Conservation (phyloP, 2,797 vertebrate genomes). For the Hapalemur alaotrensis region DNA sequence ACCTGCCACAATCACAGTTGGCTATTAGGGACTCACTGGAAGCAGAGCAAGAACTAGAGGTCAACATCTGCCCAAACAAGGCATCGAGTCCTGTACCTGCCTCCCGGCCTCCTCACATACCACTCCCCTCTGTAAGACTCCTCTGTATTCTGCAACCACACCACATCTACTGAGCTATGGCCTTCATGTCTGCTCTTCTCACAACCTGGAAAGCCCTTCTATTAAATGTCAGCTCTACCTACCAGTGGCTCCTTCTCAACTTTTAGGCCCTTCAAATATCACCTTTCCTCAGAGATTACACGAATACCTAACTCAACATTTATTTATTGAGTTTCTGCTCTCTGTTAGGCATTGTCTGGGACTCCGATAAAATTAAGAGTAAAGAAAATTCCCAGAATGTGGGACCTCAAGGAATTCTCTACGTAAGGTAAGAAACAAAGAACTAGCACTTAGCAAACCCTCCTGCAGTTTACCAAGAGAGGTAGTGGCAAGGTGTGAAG, state of each 20-base stretch:
- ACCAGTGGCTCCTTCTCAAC: neutral
- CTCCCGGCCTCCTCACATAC: neutral
- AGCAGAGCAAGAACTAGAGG: neutral
- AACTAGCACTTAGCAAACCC: neutral
- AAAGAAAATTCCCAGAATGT: neutral
- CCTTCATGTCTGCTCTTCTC: neutral
- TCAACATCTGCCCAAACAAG: neutral
- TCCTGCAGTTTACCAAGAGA: neutral
- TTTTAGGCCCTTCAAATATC: conserved; percentile 55
- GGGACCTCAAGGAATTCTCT: neutral
- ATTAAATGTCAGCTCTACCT: neutral
- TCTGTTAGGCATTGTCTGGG: conserved; percentile 38
- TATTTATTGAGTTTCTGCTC: neutral
- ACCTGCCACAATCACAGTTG: neutral
- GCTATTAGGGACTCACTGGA: neutral
- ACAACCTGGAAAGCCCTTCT: neutral
- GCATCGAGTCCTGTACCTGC: neutral
- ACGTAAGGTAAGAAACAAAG: neutral
- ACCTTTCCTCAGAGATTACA: conserved; percentile 40
- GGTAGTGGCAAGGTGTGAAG: neutral
- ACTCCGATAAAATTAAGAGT: too few species aligned
- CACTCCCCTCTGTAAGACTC: neutral
- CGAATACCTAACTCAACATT: neutral
- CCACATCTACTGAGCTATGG: neutral
- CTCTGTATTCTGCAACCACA: neutral